Evolutionary conservation across 92 coral and sea anemone genomes (phyloP).

Genomic region (Palythoa heliodiscus): DNA sequence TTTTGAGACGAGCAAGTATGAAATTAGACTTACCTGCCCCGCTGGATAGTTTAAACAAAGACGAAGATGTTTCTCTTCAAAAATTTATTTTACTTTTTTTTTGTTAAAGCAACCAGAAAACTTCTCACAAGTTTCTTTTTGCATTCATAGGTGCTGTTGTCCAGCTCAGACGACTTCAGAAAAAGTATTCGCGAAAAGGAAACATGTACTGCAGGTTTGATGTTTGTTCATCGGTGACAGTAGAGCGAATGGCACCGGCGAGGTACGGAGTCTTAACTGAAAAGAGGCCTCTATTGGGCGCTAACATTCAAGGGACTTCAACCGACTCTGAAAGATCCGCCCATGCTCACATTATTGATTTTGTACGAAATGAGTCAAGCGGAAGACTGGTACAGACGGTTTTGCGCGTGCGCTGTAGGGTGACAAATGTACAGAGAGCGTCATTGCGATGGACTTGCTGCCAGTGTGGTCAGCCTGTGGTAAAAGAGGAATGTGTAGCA

Average conservation of each 20-base stretch:
- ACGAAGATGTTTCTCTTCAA: no score
- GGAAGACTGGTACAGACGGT: constrained; percentile 77
- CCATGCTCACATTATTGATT: constrained; percentile 67
- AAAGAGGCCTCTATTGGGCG: not conserved
- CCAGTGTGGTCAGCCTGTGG: constrained; percentile 77
- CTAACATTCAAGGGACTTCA: not conserved
- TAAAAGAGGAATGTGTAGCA: constrained; percentile 70
- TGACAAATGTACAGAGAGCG: constrained; percentile 85
- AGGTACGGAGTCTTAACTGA: constrained; percentile 15
- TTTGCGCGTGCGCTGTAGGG: constrained; percentile 78
- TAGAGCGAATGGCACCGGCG: constrained; percentile 60
- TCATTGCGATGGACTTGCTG: constrained; percentile 82
- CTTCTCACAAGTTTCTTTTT: not conserved
- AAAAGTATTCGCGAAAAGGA: constrained; percentile 75
- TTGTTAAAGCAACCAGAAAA: not conserved
- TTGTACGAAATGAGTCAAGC: constrained; percentile 54
- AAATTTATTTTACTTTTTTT: no score
- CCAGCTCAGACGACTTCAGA: constrained; percentile 68
- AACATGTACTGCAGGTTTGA: constrained; percentile 84
- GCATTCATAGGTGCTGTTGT: constrained; percentile 70
- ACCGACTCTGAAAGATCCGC: not conserved
- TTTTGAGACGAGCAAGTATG: no score
- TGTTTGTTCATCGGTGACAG: constrained; percentile 78
- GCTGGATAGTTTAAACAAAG: not conserved
- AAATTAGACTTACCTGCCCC: not conserved